Percentiles rank a stretch among this genome's conserved stretches.
These are phyloP conservation scores for Lasioglossum malachurum DNA, from an alignment of 2,888 invertebrate species.

Conservation along the genomic window DNA sequence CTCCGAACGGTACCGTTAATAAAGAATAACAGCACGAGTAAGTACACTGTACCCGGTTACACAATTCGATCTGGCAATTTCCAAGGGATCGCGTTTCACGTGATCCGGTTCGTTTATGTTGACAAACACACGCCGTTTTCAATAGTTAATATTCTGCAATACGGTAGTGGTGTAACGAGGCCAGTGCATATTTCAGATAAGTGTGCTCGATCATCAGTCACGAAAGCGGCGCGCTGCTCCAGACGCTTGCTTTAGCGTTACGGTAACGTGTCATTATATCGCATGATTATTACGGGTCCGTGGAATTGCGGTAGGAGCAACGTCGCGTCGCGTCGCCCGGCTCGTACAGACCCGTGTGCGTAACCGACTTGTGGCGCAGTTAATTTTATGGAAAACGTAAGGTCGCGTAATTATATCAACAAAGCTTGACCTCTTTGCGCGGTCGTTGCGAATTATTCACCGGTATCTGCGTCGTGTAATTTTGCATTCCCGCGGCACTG, in stretches of 20 bases:
- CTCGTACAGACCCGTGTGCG: neutral
- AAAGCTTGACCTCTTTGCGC: constrained; percentile 38
- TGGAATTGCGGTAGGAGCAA: constrained; percentile 53
- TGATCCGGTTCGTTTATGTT: constrained; percentile 37
- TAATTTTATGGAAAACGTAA: constrained; percentile 48
- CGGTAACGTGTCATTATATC: constrained; percentile 65
- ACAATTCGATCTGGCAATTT: constrained; percentile 15
- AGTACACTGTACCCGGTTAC: neutral
- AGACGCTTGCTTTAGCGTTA: constrained; percentile 51
- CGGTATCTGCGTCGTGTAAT: constrained; percentile 28
- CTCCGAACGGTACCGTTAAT: neutral
- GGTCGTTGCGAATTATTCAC: constrained; percentile 31
- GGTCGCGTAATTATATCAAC: constrained; percentile 65
- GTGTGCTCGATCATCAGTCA: constrained; percentile 56
- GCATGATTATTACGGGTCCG: constrained; percentile 54
- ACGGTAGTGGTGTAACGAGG: constrained; percentile 48
- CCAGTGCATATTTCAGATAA: constrained; percentile 38
- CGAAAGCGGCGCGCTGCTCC: constrained; percentile 46
- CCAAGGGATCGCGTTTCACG: constrained; percentile 16
- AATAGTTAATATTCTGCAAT: constrained; percentile 53
- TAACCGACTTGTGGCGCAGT: constrained; percentile 15
- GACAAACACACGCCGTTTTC: constrained; percentile 40
- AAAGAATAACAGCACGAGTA: neutral
- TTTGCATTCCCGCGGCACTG: neutral
- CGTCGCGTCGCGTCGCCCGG: neutral